phyloP scores from a whole-genome alignment of 2,888 invertebrate genomes.

The Julus scandinavius region DNA sequence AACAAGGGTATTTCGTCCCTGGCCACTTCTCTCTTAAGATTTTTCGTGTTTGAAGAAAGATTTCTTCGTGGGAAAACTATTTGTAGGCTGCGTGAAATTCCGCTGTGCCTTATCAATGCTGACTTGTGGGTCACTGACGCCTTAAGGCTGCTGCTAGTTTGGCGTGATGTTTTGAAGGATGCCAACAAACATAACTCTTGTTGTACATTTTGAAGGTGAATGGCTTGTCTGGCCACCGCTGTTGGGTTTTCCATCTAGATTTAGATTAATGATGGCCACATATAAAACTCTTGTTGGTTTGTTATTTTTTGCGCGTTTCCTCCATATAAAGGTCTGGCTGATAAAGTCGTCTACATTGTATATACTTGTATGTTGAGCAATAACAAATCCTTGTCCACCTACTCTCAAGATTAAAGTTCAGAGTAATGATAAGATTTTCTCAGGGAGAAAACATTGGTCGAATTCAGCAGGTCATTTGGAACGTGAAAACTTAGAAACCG shows the following conservation, averaged over 20 bases:
- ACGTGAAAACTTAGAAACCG: too few relatives aligned
- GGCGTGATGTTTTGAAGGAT: slow-evolving; percentile 43
- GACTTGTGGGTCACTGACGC: slow-evolving; percentile 21
- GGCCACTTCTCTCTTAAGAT: slow-evolving; percentile 11
- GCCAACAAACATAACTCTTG: background rate
- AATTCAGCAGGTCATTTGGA: background rate
- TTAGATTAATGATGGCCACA: slow-evolving; percentile 21
- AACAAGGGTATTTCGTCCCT: background rate
- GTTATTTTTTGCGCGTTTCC: background rate
- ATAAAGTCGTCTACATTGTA: background rate
- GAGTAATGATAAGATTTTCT: background rate
- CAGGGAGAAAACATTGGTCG: background rate
- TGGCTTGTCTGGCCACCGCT: slow-evolving; percentile 42
- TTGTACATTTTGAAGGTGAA: slow-evolving; percentile 36
- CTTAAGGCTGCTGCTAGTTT: slow-evolving; percentile 10
- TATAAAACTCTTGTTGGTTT: background rate
- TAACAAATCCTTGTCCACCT: slow-evolving; percentile 9
- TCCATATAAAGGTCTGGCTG: background rate
- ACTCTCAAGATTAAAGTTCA: slow-evolving; percentile 9
- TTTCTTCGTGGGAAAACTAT: slow-evolving; percentile 41
- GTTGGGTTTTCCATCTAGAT: slow-evolving; percentile 30
- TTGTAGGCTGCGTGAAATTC: slow-evolving; percentile 39
- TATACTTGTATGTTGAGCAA: background rate
- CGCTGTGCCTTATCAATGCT: background rate
- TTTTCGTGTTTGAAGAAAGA: background rate